Base-by-base conservation (phyloP, 2,113 vertebrate genomes). In the Carlito syrichta region DNA sequence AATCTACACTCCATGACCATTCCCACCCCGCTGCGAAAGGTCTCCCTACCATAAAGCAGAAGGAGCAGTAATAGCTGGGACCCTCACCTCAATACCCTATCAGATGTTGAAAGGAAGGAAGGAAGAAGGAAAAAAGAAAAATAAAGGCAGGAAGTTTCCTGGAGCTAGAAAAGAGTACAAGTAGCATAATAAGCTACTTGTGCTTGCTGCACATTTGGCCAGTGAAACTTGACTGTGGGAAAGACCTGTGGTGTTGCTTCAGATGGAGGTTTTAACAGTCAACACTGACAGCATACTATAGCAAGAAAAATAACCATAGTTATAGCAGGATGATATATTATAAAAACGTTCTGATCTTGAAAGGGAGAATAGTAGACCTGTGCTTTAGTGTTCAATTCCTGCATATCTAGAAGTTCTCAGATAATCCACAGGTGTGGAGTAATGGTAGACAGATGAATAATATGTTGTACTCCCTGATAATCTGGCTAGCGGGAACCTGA, bases 231-330 rank as follows among this genome's bases (percentile, higher is more conserved):
- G 27, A 60, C n/a, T 54, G 38, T 12, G 68, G 12, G 13, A 19
- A 40, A 30, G 3, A 40, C 23, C 20, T 8, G 1, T 0, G 0
- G 25, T 17, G 0, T 56, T 38, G 52, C 35, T 35, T 0, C 6
- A 22, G 17, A 27, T 48, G 43, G 54, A 0, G 10, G 2, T 63
- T 35, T 38, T 71, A 38, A 23, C 5, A 1, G 43, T 89, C 27
- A 35, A 22, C 54, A 58, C 10, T 22, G 3, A 17, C 35, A 22
- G 8, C 22, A 3, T 25, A 38, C 23, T 14, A 1, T 32, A 56
- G 35, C 35, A 74, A 43, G 32, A 48, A 74, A 78, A 56, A n/a
- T 22, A 14, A 60, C 6, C 22, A 3, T 2, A 32, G 9, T 62
- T 32, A 63, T 6, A 22, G 32, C 13, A 77, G 8, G 2, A 48